Evolutionary conservation across 2,797 vertebrate genomes (phyloP).

Genomic region (Spea hammondii): DNA sequence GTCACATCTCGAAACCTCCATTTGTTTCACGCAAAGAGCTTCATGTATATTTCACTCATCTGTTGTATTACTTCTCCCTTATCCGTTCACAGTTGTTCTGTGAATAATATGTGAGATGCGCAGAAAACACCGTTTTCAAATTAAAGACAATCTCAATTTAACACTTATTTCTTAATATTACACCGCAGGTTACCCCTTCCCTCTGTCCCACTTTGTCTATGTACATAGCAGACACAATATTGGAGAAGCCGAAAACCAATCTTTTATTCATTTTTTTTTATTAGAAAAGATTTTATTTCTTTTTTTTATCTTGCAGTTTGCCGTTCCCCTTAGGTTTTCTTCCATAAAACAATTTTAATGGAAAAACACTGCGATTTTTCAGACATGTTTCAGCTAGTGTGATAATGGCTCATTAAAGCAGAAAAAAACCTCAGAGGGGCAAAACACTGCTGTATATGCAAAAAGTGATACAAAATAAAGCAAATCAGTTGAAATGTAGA

Average conservation of each 20-base stretch:
- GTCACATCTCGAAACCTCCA: constrained; percentile 46
- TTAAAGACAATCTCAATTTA: constrained; percentile 39
- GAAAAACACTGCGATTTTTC: constrained; percentile 51
- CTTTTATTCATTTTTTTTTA: constrained; percentile 45
- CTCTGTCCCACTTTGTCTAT: constrained; percentile 28
- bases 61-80: constrained; percentile 33
- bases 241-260: constrained; percentile 46
- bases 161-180: constrained; percentile 32
- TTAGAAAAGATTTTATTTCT: constrained; percentile 40
- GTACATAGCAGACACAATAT: constrained; percentile 46
- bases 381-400: constrained; percentile 50
- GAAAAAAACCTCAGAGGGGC: constrained; percentile 47
- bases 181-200: constrained; percentile 20
- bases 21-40: constrained; percentile 35
- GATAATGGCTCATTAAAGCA: constrained; percentile 54
- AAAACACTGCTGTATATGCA: constrained; percentile 50
- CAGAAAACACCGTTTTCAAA: constrained; percentile 39
- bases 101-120: constrained; percentile 33
- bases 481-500: constrained; percentile 53
- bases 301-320: constrained; percentile 51
- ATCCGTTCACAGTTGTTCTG: constrained; percentile 32
- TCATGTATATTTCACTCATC: constrained; percentile 50
- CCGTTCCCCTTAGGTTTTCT: constrained; percentile 50
- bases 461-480: constrained; percentile 51
- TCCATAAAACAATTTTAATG: constrained; percentile 52